Conservation (phyloP, 92 coral and sea anemone genomes). For the Scolanthus callimorphus region DNA sequence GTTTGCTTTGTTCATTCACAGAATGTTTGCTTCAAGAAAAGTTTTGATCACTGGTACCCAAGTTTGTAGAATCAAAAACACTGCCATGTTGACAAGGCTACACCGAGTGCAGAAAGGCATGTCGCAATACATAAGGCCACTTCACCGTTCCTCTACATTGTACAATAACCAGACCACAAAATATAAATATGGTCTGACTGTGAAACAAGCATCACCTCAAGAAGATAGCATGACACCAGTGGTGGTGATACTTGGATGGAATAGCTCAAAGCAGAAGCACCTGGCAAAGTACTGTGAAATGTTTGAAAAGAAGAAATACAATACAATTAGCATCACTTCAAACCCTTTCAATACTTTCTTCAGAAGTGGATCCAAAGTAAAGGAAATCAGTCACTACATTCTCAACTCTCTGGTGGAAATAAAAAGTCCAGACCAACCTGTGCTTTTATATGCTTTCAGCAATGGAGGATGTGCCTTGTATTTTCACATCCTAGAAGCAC, state of each 20-base stretch:
- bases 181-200: slow-evolving; percentile 16
- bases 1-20: too few relatives aligned
- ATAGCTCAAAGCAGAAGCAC: slow-evolving; percentile 73
- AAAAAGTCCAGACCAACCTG: slow-evolving; percentile 41
- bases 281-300: slow-evolving; percentile 76
- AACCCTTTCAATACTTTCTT: slow-evolving; percentile 75
- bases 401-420: slow-evolving; percentile 49
- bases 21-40: too few relatives aligned
- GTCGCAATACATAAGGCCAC: too few relatives aligned
- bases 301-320: slow-evolving; percentile 69
- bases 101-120: too few relatives aligned
- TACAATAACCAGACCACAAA: too few relatives aligned
- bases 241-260: slow-evolving; percentile 95
- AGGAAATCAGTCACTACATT: slow-evolving; percentile 46
- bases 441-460: slow-evolving; percentile 61
- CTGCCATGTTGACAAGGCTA: too few relatives aligned
- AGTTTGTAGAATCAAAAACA: too few relatives aligned
- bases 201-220: slow-evolving; percentile 2
- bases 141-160: too few relatives aligned
- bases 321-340: slow-evolving; percentile 72
- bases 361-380: slow-evolving; percentile 56
- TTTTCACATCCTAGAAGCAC: slow-evolving; percentile 65
- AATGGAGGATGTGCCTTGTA: slow-evolving; percentile 65
- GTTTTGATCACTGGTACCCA: too few relatives aligned
- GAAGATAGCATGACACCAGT: slow-evolving; percentile 37